Evolutionary conservation across 2,888 invertebrate species (phyloP), one percentile per base, ranked within the genome.

Genomic region (Cheilosia scutellata): DNA sequence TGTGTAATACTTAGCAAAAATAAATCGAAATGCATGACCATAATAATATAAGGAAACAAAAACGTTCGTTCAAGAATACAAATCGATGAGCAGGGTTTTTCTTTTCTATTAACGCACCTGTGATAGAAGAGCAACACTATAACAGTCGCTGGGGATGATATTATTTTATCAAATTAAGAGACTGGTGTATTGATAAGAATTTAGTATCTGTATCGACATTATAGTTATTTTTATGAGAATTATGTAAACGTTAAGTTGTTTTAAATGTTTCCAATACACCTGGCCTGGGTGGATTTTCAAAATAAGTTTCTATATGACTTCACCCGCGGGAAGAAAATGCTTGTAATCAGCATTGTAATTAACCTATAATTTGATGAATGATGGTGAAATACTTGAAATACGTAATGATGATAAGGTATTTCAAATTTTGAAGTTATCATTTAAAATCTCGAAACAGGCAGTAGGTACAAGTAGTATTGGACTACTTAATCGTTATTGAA

Each of bases 11-110:
- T 31, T 66, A 33, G 47, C 16, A 42, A 83, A 74, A 72, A 53
- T 75, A 71, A 84, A 75, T 80, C 66, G 65, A 76, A 84, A 60
- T 79, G 70, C 79, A 71, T 83, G 74, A 65, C 79, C 71, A 42
- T 62, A 49, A 40, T 42, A 47, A 31, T 47, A n/a, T 57, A 55
- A 37, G 20, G 47, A 29, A 62, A 70, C 13, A 13, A 51, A 62
- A 44, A 29, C 37, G 31, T 62, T 42, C 16, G 31, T 62, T 42
- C 27, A 31, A 53, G 55, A 44, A 44, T 51, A 60, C 20, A 16
- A 51, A 25, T 42, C 33, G 53, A 37, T 70, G 66, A 31, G 53
- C 44, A 13, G 27, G 16, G 4, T 4, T 53, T 20, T 37, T 44
- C 37, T 25, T 9, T 16, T 5, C 57, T 16, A 37, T 9, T 31